Evolutionary conservation across 2,888 invertebrate species (phyloP).

Genomic region (Trichopria drosophilae): DNA sequence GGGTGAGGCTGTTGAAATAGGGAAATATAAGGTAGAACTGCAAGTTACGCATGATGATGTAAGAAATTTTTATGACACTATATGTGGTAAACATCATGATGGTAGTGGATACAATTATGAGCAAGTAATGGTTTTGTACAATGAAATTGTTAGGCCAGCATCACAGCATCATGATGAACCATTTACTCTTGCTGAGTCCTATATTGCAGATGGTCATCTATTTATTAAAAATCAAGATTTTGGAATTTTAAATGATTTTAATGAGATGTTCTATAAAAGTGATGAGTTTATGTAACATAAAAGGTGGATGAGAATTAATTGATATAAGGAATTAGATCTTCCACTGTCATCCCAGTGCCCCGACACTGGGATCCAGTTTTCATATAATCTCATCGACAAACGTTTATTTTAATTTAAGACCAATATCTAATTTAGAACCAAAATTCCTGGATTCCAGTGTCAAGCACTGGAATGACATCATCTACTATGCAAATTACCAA

Average conservation of each 20-base stretch:
- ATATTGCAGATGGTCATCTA: constrained; percentile 9
- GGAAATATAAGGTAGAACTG: constrained; percentile 21
- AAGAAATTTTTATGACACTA: constrained; percentile 18
- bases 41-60: constrained; percentile 20
- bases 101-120: constrained; percentile 8
- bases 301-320: background rate
- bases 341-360: too few species aligned
- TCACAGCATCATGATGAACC: constrained; percentile 2
- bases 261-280: constrained; percentile 20
- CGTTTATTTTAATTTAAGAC: constrained; percentile 23
- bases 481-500: constrained; percentile 15
- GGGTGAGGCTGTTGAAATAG: constrained; percentile 18
- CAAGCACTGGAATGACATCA: too few species aligned
- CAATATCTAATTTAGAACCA: constrained; percentile 18
- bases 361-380: constrained; percentile 24
- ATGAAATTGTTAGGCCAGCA: constrained; percentile 19
- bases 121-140: constrained; percentile 19
- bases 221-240: constrained; percentile 12
- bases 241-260: constrained; percentile 16
- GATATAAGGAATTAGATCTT: constrained; percentile 5
- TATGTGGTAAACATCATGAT: constrained; percentile 16
- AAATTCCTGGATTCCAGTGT: too few species aligned
- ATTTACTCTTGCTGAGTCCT: constrained; percentile 11
- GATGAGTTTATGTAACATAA: constrained; percentile 15
- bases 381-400: constrained; percentile 24